These are phyloP conservation scores for Sardina pilchardus DNA, from an alignment of 2,113 vertebrate genomes.

Conservation along the genomic window DNA sequence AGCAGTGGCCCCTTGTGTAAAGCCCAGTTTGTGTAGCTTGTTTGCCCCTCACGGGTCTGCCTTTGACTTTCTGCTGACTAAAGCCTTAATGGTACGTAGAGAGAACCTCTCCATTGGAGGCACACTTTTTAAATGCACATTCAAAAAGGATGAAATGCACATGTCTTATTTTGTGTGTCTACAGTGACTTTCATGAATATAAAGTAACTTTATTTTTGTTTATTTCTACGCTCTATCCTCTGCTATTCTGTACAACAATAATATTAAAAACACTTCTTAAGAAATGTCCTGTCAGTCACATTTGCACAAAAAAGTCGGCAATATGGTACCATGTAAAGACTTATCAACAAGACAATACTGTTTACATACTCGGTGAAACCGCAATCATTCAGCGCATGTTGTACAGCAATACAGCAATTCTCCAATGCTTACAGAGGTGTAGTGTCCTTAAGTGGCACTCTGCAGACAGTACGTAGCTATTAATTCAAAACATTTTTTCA, in stretches of 20 bases:
- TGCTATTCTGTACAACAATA: constrained; percentile 7
- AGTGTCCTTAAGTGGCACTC: background rate
- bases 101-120: background rate
- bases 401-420: too few species aligned
- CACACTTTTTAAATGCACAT: background rate
- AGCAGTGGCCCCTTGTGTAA: background rate
- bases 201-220: background rate
- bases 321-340: background rate
- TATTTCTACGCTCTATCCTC: background rate
- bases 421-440: background rate
- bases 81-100: background rate
- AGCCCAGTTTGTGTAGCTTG: constrained; percentile 2
- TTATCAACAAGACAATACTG: background rate
- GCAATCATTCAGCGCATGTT: background rate
- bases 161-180: background rate
- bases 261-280: background rate
- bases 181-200: background rate
- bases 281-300: background rate
- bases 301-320: background rate
- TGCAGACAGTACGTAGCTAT: background rate
- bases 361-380: background rate
- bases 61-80: background rate
- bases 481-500: background rate
- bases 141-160: background rate
- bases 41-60: background rate